Conservation (phyloP, 2,797 vertebrate genomes). For the Vireo griseus region DNA sequence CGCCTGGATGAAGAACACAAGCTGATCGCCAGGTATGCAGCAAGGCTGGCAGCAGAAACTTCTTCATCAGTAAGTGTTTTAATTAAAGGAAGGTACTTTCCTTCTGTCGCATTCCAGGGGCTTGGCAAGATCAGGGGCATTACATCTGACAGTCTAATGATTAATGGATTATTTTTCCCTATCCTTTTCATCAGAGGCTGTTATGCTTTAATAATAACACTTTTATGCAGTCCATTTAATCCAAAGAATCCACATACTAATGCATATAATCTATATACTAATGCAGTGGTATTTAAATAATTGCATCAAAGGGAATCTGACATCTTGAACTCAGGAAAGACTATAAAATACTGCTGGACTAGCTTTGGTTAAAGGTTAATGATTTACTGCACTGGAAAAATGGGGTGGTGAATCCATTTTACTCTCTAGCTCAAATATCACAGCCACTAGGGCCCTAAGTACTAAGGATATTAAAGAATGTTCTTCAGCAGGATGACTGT, state of each 20-base stretch:
- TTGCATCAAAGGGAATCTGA: constrained; percentile 6
- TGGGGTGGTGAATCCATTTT: neutral
- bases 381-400: constrained; percentile 17
- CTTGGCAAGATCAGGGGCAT: constrained; percentile 22
- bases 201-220: neutral
- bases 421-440: constrained; percentile 11
- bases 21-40: constrained; percentile 97
- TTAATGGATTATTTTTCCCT: constrained; percentile 25
- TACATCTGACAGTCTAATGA: neutral
- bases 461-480: constrained; percentile 25
- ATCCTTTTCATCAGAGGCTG: neutral
- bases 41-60: constrained; percentile 93
- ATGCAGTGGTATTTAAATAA: constrained; percentile 33
- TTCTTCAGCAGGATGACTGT: constrained; percentile 13
- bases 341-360: constrained; percentile 10
- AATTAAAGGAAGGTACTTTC: constrained; percentile 19
- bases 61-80: constrained; percentile 84
- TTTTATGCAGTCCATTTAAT: constrained; percentile 29
- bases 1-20: constrained; percentile 97
- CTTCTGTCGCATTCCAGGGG: neutral
- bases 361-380: constrained; percentile 25
- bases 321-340: constrained; percentile 21
- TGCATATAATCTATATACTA: constrained; percentile 27
- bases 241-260: neutral
- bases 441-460: neutral